Evolutionary conservation across 2,888 invertebrate species (phyloP).

Genomic region (Orgyia antiqua): DNA sequence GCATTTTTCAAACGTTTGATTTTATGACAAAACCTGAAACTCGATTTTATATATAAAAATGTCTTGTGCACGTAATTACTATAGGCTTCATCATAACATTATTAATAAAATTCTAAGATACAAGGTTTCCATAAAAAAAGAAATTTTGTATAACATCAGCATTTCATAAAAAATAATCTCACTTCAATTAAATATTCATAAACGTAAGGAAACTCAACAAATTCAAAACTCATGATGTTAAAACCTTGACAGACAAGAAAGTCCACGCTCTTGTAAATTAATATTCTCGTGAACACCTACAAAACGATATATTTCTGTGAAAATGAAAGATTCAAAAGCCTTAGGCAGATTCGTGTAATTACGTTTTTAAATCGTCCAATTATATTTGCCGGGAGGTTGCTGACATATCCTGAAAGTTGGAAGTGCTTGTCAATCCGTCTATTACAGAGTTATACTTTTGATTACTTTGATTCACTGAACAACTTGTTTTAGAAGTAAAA

Average conservation of each 20-base stretch:
- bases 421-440: slow-evolving; percentile 19
- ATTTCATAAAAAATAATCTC: too few species aligned
- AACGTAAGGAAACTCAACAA: not conserved
- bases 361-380: slow-evolving; percentile 18
- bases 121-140: too few species aligned
- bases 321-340: slow-evolving; percentile 8
- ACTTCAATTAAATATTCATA: too few species aligned
- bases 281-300: slow-evolving; percentile 1
- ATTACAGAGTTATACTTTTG: slow-evolving; percentile 22
- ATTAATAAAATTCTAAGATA: too few species aligned
- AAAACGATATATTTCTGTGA: slow-evolving; percentile 8
- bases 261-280: slow-evolving; percentile 1
- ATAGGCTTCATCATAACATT: too few species aligned
- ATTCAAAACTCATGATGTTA: not conserved
- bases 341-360: slow-evolving; percentile 13
- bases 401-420: slow-evolving; percentile 13
- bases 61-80: too few species aligned
- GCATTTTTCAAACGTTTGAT: too few species aligned
- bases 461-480: slow-evolving; percentile 15
- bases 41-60: too few species aligned
- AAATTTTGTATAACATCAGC: too few species aligned
- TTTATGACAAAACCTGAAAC: too few species aligned
- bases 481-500: not conserved
- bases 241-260: slow-evolving; percentile 1
- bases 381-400: slow-evolving; percentile 7